Conservation (phyloP, 2,113 vertebrate genomes). For the Patagioenas fasciata region DNA sequence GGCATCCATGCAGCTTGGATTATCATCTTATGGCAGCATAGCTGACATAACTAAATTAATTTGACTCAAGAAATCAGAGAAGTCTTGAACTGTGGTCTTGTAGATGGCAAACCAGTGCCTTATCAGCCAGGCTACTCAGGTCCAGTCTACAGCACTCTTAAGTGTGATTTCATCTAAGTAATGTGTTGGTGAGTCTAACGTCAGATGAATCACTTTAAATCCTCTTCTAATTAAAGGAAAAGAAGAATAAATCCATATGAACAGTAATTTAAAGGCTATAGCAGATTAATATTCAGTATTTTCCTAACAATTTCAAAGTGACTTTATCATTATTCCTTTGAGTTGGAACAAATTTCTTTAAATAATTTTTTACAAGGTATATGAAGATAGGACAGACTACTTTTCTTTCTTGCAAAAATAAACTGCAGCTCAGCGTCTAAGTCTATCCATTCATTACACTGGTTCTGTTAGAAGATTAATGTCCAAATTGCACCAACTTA, state of each 20-base stretch:
- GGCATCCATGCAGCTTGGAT: constrained; percentile 65
- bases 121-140: constrained; percentile 75
- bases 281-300: neutral
- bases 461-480: neutral
- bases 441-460: neutral
- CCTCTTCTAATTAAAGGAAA: constrained; percentile 48
- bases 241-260: constrained; percentile 19
- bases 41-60: constrained; percentile 80
- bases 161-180: constrained; percentile 69
- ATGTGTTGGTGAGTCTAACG: constrained; percentile 60
- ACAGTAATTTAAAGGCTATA: neutral
- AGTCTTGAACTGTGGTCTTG: constrained; percentile 72
- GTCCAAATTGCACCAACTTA: neutral
- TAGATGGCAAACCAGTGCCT: constrained; percentile 75
- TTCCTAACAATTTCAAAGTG: neutral
- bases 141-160: constrained; percentile 58
- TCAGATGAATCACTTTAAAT: constrained; percentile 23
- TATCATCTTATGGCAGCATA: constrained; percentile 77
- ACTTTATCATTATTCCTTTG: neutral
- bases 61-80: constrained; percentile 75
- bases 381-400: neutral
- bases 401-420: neutral
- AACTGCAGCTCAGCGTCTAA: neutral
- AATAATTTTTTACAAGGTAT: neutral
- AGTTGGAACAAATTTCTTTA: neutral